Base-by-base conservation (phyloP, 2,113 vertebrate species). In the Sterrhoptilus dennistouni region DNA sequence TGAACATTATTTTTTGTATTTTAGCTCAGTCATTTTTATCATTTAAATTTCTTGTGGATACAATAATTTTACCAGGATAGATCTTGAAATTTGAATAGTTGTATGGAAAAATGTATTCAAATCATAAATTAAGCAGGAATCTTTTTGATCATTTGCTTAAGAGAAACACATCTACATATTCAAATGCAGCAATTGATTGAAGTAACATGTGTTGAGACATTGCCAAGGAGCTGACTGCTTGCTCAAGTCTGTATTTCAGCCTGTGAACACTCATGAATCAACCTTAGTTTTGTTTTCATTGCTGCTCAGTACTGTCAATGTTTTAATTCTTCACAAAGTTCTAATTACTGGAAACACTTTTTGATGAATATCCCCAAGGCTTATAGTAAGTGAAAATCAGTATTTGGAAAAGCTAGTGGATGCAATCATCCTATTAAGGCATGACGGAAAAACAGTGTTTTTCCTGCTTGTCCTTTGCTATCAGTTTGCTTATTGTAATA, bases 131-230 rank as follows among this genome's bases (percentile, higher is more conserved):
- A 98, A 94, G 75, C 59, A 96, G 70, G 78, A 96, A 87, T 76
- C 50, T 94, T 91, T 98, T 94, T 97, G 92, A 93, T 96, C 78
- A 74, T 90, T 97, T 91, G 57, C 80, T 96, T 93, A 94, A 93
- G 74, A 97, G 79, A 95, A 96, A 52, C 89, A 19, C 40, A 95
- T 97, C 97, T 97, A 93, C 93, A 94, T 96, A 97, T 97, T 96
- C 91, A 97, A 97, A 97, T 95, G 79, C 78, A 87, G 93, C 68
- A 29, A 91, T 97, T 97, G 97, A 91, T 96, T 97, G 92, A 96
- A 95, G 84, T 88, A 91, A 53, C 63, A 44, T 79, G 53, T 88
- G 60, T 79, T 93, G 96, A 95, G 95, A 80, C 87, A 88, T 35
- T 89, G 63, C 72, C 72, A 92, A 96, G 93, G 49, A 97, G 66